These are phyloP conservation scores for Rhynchonycteris naso DNA, from an alignment of 2,797 vertebrate genomes.

Conservation along the genomic window DNA sequence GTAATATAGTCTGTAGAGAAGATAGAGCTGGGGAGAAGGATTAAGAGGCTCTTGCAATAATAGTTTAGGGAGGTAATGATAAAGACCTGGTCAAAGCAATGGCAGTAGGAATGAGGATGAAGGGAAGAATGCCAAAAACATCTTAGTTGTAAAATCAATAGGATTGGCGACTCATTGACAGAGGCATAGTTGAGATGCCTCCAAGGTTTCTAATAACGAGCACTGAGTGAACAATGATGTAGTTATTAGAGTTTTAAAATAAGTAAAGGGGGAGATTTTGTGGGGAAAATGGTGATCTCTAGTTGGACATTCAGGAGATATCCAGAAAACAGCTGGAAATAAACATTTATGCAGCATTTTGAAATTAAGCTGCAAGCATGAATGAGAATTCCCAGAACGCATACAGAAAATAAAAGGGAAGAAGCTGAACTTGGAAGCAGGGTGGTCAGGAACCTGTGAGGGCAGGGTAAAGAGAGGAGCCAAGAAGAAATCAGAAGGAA, in stretches of 20 bases:
- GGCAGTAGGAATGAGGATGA: not conserved
- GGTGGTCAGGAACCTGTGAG: not conserved
- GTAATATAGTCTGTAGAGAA: not conserved
- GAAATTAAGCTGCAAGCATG: not conserved
- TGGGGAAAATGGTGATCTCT: not conserved
- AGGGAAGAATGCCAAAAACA: conserved; percentile 62
- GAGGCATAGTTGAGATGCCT: not conserved
- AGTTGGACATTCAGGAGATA: not conserved
- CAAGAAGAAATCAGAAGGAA: conserved; percentile 29
- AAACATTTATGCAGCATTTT: not conserved
- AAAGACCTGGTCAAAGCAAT: not conserved
- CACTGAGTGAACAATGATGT: not conserved
- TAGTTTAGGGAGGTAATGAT: not conserved
- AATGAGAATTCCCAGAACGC: not conserved
- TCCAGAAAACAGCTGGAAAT: conserved; percentile 18
- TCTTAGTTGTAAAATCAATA: not conserved
- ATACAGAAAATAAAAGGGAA: not conserved
- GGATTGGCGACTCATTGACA: not conserved
- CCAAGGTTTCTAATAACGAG: conserved; percentile 39
- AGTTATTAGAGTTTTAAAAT: conserved; percentile 37
- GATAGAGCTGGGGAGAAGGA: not conserved
- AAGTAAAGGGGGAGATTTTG: not conserved
- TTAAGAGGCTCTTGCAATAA: not conserved
- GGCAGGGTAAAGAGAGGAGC: not conserved
- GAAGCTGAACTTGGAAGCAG: not conserved